Base-by-base conservation (phyloP, 2,797 vertebrate species). In the Poecilia wingei region DNA sequence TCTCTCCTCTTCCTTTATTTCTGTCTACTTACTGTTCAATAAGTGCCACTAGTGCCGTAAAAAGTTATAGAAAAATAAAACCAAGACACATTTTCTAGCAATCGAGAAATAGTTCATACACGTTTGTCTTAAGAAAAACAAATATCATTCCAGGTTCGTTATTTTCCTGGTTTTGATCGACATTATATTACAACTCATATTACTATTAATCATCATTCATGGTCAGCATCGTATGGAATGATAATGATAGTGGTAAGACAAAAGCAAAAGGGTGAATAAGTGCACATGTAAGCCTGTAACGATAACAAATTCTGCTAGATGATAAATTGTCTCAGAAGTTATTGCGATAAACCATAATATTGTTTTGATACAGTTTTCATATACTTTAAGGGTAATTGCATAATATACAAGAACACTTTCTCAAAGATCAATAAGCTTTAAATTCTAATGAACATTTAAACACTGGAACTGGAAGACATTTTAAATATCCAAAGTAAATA, bases 211-310 rank as follows among this genome's bases (percentile, higher is more conserved):
- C 4, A 22, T 18, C 25, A 66, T n/a, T 46, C 16, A 64, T 25
- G 12, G 5, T 49, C 76, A 41, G 81, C 33, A 78, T 47, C 5
- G 1, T 8, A 80, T 20, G 69, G 7, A 8, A 41, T 76, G 25
- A 72, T 57, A 57, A 83, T 72, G 82, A 75, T 69, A 76, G 16
- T 47, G 39, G 70, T 72, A 72, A 5, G 76, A 88, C 74, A 64
- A 31, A 77, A 64, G 41, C 2, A 80, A 89, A 84, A 76, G 14
- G 46, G 36, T 25, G 68, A 55, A 0, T 33, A 57, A 78, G 47
- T 20, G 49, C 49, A 51, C 6, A 22, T 51, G 47, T 7, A 51
- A 51, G 47, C 47, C 18, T 51, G 47, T 51, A 18, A 51, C 47
- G 2, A 22, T 51, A 18, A 49, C 18, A 49, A 49, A 49, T 49